A percentile compares a stretch with the other conserved stretches of the same genome.
These are phyloP conservation scores for Progne subis DNA, from an alignment of 2,113 vertebrate genomes.

Conservation along the genomic window DNA sequence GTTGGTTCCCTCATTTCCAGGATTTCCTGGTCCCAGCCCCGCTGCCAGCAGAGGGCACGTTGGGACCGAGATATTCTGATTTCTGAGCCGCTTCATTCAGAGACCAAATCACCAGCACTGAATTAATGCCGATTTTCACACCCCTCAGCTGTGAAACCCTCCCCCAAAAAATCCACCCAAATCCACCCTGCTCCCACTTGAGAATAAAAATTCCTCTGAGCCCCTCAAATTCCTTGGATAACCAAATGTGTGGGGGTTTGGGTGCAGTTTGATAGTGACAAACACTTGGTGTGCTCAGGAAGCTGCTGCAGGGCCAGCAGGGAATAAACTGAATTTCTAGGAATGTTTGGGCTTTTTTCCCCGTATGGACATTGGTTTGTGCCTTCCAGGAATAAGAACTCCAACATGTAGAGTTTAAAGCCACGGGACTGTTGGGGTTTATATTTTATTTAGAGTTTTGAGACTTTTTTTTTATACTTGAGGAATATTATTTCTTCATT, in stretches of 20 bases:
- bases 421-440: neutral
- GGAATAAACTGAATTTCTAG: neutral
- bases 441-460: neutral
- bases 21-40: neutral
- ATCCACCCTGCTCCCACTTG: neutral
- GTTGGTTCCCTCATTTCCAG: no score
- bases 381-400: neutral
- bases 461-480: neutral
- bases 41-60: conserved; percentile 45
- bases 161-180: neutral
- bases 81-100: rapidly evolving
- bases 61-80: neutral
- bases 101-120: rapidly evolving
- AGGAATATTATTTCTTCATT: neutral
- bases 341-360: neutral
- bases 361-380: neutral
- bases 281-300: neutral
- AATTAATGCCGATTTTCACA: neutral
- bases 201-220: neutral
- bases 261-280: neutral
- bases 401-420: neutral
- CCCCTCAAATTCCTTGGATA: neutral
- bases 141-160: neutral
- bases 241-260: neutral
- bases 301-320: neutral